Evolutionary conservation across 2,797 vertebrate species (phyloP), one percentile per base, ranked within the genome.

Genomic region (Helarctos malayanus): DNA sequence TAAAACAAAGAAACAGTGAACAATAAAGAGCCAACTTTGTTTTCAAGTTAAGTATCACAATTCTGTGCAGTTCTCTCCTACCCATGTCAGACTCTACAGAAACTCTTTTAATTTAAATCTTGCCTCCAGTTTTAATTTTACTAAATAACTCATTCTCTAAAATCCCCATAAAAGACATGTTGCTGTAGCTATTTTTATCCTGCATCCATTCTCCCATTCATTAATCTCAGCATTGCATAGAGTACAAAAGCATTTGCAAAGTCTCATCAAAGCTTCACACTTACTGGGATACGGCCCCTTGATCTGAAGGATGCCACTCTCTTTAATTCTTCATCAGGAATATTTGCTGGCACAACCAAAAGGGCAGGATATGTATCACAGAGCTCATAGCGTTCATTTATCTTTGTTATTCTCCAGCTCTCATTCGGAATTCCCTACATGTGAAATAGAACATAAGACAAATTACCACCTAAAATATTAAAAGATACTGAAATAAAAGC

Each of bases 401-500:
- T 98, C 98, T 99, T 99, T 18, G 99, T 99, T 95, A 99, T 97
- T 97, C 99, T 99, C 99, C 99, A 99, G 98, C 99, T 99, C 98
- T 99, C 99, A 87, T 99, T 99, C 8, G 99, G 99, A 97, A 99
- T 99, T 63, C 99, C 99, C 99, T 99, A 79, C 6, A 81, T 38
- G 85, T 54, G 73, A 97, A 98, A 97, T 47, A 96, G 90, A 68
- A 94, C 32, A 93, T 5, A 84, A 47, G 69, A 91, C 32, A 90
- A 73, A 83, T 82, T 59, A 68, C n/a, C 52, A 78, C 83, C 16
- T 87, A 49, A 93, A 92, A 79, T n/a, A 95, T 52, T 27, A 86
- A 35, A 63, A 75, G 56, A 90, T 16, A 87, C 14, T 18, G 89
- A 13, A 86, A 71, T 3, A 69, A 80, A 52, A 63, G 84, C 45